Evolutionary conservation across 2,888 invertebrate genomes (phyloP), one percentile per base, ranked within the genome.

Genomic region (Oscheius myriophilus): DNA sequence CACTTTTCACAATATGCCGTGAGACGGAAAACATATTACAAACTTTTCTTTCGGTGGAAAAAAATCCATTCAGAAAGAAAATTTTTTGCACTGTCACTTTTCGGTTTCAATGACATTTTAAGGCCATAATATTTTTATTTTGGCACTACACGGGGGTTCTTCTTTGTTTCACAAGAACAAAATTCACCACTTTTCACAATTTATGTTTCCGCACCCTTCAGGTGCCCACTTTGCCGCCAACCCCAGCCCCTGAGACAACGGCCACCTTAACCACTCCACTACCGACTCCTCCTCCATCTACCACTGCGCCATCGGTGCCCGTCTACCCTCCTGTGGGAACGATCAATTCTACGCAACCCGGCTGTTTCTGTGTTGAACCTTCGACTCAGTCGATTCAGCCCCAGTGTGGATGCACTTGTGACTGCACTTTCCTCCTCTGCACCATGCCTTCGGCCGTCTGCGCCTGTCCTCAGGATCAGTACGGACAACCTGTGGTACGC

Each of bases 361-460:
- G 75, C n/a, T 79, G 79, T 39, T 77, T 76, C 66, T 79, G 79
- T 53, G 61, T 79, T n/a, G 77, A 79, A 41, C 73, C 70, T 18
- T 39, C 46, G 21, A 73, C 74, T 1, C 66, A 62, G 21, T 41
- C 61, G 25, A 70, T 77, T 54, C 66, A 71, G 25, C 64, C 69
- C 2, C 46, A 57, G 14, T 79, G 79, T 54, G 79, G 79, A 12
- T 79, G 79, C 53, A n/a, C 54, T 49, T 79, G 79, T 51, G 72
- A 79, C 53, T 79, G 79, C 63, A 49, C 64, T 51, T 67, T 72
- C 14, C 59, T 76, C 62, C 70, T 73, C 52, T 77, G 77, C 18
- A 70, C 74, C 12, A 70, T 75, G 53, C 79, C 79, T 1, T 71
- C 70, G 51, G 77, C 75, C 1, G 74, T 74, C 33, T 77, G 77